A percentile compares a stretch with the other conserved stretches of the same genome.
Evolutionary conservation across 2,797 vertebrate species (phyloP).

Genomic region (Gorsachius magnificus): DNA sequence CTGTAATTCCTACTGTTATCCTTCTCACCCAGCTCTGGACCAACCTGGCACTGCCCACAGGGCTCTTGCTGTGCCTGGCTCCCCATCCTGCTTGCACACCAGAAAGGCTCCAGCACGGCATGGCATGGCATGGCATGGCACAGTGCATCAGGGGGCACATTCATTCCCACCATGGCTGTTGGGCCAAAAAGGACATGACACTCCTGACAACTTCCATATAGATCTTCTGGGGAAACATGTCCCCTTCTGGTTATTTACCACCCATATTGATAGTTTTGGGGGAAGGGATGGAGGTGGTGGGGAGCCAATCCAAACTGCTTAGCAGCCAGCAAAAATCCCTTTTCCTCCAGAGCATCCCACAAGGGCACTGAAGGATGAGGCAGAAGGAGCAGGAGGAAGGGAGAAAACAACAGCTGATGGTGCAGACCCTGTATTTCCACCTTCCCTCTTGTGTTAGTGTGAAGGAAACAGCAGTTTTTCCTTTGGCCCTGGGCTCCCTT

Average conservation of each 20-base stretch:
- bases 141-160: not conserved
- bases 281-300: not conserved
- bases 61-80: not conserved
- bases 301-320: not conserved
- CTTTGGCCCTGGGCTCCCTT: not conserved
- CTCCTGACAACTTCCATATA: not conserved
- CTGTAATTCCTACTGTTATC: not conserved
- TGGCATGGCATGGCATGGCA: not conserved
- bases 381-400: not conserved
- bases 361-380: not conserved
- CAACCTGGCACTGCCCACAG: not conserved
- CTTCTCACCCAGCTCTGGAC: not conserved
- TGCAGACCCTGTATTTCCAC: not conserved
- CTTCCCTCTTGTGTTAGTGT: not conserved
- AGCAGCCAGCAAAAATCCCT: not conserved
- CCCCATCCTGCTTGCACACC: accelerated
- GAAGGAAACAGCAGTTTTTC: not conserved
- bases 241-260: not conserved
- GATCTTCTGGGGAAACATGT: not conserved
- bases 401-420: not conserved
- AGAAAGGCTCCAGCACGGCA: too few relatives aligned
- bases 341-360: not conserved
- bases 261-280: not conserved
- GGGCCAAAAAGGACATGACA: not conserved
- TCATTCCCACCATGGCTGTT: accelerated